Evolutionary conservation across 2,888 invertebrate species (phyloP).

Genomic region (Amphipoea oculea): DNA sequence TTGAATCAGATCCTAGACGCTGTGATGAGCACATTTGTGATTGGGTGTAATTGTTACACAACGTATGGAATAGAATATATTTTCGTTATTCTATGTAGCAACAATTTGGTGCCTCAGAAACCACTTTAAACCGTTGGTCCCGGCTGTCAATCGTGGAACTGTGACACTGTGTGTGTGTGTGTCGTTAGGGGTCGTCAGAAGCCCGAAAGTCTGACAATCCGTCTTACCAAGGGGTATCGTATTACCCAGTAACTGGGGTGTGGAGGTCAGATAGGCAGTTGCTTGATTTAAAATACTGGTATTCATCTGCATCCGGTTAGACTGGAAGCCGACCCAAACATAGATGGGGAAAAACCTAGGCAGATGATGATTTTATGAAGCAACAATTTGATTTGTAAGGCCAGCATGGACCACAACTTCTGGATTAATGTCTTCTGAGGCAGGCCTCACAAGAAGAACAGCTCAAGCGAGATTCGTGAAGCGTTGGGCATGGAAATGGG

Average conservation of each 20-base stretch:
- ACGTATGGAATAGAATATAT: constrained; percentile 8
- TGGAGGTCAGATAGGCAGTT: not conserved
- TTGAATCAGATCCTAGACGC: constrained; percentile 52
- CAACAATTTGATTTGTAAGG: not conserved
- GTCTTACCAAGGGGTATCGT: not conserved
- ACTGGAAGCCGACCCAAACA: not conserved
- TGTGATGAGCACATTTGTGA: constrained; percentile 45
- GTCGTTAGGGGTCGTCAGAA: not conserved
- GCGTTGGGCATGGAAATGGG: not conserved
- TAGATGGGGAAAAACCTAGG: not conserved
- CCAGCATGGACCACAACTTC: not conserved
- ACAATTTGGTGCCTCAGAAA: not conserved
- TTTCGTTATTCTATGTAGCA: not conserved
- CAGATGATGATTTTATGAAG: not conserved
- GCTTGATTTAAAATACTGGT: not conserved
- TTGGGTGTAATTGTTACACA: constrained; percentile 54
- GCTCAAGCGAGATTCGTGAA: not conserved
- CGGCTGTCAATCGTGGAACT: not conserved
- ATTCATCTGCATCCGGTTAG: not conserved
- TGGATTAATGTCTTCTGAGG: not conserved
- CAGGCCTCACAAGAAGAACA: not conserved
- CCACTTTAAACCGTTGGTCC: not conserved
- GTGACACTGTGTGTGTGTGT: no score
- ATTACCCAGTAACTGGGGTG: not conserved
- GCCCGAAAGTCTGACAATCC: not conserved